These are phyloP conservation scores for Papilio polyxenes DNA, from an alignment of 1,140 invertebrate species.

Conservation along the genomic window DNA sequence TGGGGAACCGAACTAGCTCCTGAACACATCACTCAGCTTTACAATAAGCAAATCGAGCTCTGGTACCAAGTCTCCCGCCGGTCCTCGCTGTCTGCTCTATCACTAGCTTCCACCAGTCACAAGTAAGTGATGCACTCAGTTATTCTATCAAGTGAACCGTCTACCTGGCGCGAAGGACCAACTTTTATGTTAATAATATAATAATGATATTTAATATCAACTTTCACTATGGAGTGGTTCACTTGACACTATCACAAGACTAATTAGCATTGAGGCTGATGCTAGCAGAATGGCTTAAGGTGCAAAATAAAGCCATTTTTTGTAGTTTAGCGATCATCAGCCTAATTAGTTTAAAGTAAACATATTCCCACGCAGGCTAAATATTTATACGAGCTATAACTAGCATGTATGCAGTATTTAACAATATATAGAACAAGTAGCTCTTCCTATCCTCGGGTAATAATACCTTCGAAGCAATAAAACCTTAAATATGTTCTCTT, in stretches of 20 bases:
- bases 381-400: conserved; percentile 22
- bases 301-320: conserved; percentile 56
- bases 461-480: background rate
- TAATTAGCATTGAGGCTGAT: conserved; percentile 64
- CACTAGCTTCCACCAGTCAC: conserved; percentile 91
- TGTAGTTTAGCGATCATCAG: conserved; percentile 65
- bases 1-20: conserved; percentile 93
- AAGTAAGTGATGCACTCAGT: conserved; percentile 82
- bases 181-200: background rate
- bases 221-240: conserved; percentile 51
- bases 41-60: conserved; percentile 90
- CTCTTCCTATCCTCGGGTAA: background rate
- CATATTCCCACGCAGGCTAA: conserved; percentile 13
- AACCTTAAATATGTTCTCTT: background rate
- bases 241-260: conserved; percentile 62
- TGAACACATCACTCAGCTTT: conserved; percentile 87
- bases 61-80: conserved; percentile 94
- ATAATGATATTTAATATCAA: conserved; percentile 30
- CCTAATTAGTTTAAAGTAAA: conserved; percentile 43
- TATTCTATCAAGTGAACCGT: conserved; percentile 43
- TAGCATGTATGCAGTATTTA: conserved; percentile 15
- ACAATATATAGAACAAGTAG: background rate
- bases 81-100: conserved; percentile 92
- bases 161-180: conserved; percentile 57
- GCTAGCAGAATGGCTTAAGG: conserved; percentile 72